Percentiles rank a stretch among this genome's conserved stretches.
Conservation (phyloP, 2,113 vertebrate species). For the Pseudorhombus dupliciocellatus region DNA sequence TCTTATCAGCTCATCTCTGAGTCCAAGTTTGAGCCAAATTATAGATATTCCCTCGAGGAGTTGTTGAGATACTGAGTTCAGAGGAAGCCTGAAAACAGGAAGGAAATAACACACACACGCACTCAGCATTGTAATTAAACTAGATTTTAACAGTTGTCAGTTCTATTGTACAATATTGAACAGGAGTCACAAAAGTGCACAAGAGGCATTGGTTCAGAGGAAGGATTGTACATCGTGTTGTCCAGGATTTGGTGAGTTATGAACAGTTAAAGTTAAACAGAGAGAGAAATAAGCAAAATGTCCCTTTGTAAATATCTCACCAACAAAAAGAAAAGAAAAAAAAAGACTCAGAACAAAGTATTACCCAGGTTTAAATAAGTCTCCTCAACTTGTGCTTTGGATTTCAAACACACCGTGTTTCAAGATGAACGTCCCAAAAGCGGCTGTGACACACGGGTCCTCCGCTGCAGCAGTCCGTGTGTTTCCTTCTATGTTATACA, state of each 20-base stretch:
- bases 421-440: conserved; percentile 30
- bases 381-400: conserved; percentile 50
- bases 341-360: conserved; percentile 70
- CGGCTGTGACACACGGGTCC: conserved; percentile 8
- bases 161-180: conserved; percentile 87
- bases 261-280: conserved; percentile 42
- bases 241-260: conserved; percentile 48
- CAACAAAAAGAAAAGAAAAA: conserved; percentile 69
- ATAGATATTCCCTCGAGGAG: no score
- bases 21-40: no score
- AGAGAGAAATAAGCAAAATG: conserved; percentile 38
- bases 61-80: background rate
- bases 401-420: conserved; percentile 46
- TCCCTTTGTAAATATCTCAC: conserved; percentile 71
- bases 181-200: conserved; percentile 86
- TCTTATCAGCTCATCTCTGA: no score
- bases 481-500: conserved; percentile 52
- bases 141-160: conserved; percentile 89
- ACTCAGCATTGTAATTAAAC: conserved; percentile 83
- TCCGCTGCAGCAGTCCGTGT: conserved; percentile 41
- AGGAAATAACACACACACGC: conserved; percentile 17
- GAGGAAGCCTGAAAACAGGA: conserved; percentile 4
- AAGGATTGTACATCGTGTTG: conserved; percentile 55
- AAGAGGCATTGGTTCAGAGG: conserved; percentile 72
- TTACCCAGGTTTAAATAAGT: conserved; percentile 60